Percentiles rank a stretch among this genome's conserved stretches.
These are phyloP conservation scores for Diaphora mendica DNA, from an alignment of 2,888 invertebrate genomes.

Conservation along the genomic window DNA sequence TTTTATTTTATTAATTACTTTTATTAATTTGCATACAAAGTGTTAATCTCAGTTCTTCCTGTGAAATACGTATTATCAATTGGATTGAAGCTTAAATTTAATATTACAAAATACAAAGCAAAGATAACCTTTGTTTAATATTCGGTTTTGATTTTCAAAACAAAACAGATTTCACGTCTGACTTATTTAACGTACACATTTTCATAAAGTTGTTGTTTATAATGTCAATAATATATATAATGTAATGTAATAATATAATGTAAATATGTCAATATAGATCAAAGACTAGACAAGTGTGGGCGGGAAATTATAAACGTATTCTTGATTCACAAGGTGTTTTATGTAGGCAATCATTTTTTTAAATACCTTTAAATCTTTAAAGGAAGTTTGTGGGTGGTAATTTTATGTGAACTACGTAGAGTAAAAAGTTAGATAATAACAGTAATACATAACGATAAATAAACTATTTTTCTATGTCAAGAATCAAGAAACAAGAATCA, in stretches of 20 bases:
- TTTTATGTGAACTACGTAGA: too few species aligned
- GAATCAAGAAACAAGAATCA: too few species aligned
- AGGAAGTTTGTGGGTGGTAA: too few species aligned
- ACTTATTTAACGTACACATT: neutral
- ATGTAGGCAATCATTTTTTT: neutral
- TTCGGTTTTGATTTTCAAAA: neutral
- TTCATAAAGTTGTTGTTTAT: neutral
- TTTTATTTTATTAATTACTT: too few species aligned
- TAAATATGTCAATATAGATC: neutral
- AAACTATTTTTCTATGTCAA: too few species aligned
- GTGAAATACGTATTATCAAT: too few species aligned
- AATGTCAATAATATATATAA: too few species aligned
- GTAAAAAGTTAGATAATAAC: too few species aligned
- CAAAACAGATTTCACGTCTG: neutral
- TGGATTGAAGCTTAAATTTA: neutral
- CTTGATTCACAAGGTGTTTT: neutral
- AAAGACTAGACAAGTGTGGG: neutral
- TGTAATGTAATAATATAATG: too few species aligned
- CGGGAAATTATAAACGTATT: neutral
- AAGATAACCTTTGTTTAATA: neutral
- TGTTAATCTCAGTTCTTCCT: too few species aligned
- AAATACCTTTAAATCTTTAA: neutral
- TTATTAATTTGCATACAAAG: too few species aligned
- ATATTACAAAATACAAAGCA: neutral
- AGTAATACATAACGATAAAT: too few species aligned